These are phyloP conservation scores for Chiloscyllium punctatum DNA, from an alignment of 2,797 vertebrate genomes.

Conservation along the genomic window DNA sequence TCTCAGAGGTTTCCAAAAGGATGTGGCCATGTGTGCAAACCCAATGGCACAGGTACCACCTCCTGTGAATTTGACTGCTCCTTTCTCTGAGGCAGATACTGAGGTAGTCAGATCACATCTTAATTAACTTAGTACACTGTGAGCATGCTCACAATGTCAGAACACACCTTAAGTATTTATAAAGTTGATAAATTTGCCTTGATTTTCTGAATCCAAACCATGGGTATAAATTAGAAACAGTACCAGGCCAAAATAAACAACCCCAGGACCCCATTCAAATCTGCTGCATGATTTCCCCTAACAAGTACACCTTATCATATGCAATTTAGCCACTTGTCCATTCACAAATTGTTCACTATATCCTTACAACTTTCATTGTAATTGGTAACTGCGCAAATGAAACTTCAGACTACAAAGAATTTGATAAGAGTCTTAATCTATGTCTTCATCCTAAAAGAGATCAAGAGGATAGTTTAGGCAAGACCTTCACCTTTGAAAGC, in stretches of 20 bases:
- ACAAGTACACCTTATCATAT: not conserved
- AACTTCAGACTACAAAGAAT: too few species aligned
- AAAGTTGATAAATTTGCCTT: not conserved
- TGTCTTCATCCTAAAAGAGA: not conserved
- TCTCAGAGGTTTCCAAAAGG: too few species aligned
- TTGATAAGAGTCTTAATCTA: too few species aligned
- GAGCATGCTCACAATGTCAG: too few species aligned
- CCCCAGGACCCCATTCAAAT: not conserved
- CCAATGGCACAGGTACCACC: too few species aligned
- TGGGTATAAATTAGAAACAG: not conserved
- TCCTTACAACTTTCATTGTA: not conserved
- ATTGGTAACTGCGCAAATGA: not conserved
- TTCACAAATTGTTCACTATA: not conserved
- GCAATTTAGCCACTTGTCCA: not conserved
- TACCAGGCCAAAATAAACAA: not conserved
- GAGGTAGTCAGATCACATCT: too few species aligned
- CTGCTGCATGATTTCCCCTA: not conserved
- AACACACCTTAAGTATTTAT: too few species aligned
- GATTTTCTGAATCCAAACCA: not conserved
- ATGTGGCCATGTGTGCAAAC: too few species aligned
- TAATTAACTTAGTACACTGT: too few species aligned
- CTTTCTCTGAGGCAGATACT: too few species aligned
- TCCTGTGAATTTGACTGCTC: too few species aligned
- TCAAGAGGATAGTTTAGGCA: not conserved
- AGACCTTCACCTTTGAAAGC: not conserved